A percentile compares a stretch with the other conserved stretches of the same genome.
Conservation (phyloP, 2,888 invertebrate species). For the Melikaiella ostensackeni region DNA sequence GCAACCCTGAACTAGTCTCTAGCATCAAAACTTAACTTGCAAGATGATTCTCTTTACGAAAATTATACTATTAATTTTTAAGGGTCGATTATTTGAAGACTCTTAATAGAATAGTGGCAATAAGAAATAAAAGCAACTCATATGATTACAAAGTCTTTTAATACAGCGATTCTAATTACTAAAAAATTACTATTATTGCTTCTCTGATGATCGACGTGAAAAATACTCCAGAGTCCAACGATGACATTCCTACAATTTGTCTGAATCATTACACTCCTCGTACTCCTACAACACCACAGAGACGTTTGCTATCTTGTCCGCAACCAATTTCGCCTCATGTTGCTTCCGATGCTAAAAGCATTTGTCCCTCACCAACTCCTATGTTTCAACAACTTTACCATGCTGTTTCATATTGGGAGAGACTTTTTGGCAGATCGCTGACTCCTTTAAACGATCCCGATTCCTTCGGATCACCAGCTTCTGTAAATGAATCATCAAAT, state of each 20-base stretch:
- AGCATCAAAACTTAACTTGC: neutral
- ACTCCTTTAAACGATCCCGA: constrained; percentile 54
- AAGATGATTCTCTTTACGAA: neutral
- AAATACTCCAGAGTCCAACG: constrained; percentile 53
- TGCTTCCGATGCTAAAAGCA: constrained; percentile 57
- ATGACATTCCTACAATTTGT: constrained; percentile 56
- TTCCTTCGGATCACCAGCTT: constrained; percentile 38
- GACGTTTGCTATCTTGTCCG: constrained; percentile 68
- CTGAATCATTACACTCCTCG: constrained; percentile 65
- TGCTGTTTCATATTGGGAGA: constrained; percentile 74
- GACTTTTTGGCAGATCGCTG: constrained; percentile 64
- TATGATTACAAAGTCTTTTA: neutral
- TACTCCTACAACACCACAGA: constrained; percentile 66
- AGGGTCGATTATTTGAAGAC: too few species aligned
- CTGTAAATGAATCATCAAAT: constrained; percentile 22
- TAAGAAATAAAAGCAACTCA: neutral
- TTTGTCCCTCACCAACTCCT: constrained; percentile 78
- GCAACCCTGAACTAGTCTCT: neutral
- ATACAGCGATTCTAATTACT: neutral
- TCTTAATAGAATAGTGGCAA: neutral
- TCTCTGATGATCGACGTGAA: constrained; percentile 37
- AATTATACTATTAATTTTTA: neutral
- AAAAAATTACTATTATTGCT: constrained; percentile 40
- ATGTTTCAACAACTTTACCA: constrained; percentile 79
- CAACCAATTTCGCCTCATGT: constrained; percentile 61